These are phyloP conservation scores for Rhinichthys klamathensis DNA, from an alignment of 2,113 vertebrate genomes.

Conservation along the genomic window DNA sequence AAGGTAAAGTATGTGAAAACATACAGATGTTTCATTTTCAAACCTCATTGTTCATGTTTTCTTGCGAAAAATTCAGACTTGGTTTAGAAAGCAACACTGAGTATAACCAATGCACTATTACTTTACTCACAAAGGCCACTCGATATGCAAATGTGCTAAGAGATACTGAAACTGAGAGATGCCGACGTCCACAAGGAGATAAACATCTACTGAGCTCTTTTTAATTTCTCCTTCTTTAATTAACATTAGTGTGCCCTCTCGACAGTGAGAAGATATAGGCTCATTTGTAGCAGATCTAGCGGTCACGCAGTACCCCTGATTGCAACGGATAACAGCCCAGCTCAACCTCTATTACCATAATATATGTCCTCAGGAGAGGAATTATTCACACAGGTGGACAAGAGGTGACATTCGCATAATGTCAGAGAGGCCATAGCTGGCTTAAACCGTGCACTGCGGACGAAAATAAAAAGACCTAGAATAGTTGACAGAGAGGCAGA, in stretches of 20 bases:
- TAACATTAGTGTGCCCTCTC: conserved; percentile 55
- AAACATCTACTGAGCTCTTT: conserved; percentile 53
- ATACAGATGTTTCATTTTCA: not conserved
- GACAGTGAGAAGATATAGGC: conserved; percentile 35
- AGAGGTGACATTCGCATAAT: conserved; percentile 68
- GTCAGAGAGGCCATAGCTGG: conserved; percentile 42
- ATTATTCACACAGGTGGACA: conserved; percentile 58
- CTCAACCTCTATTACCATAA: conserved; percentile 62
- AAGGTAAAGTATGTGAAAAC: too few species aligned
- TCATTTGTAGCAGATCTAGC: conserved; percentile 56
- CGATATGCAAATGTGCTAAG: not conserved
- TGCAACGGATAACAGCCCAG: conserved; percentile 55
- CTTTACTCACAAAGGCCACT: not conserved
- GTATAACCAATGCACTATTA: not conserved
- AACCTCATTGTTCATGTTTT: not conserved
- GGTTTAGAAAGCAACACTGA: not conserved
- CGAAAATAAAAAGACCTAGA: conserved; percentile 4
- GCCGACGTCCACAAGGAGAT: conserved; percentile 29
- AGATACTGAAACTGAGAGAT: not conserved
- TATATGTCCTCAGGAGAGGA: conserved; percentile 48
- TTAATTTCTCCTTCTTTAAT: conserved; percentile 60
- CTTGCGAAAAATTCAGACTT: not conserved
- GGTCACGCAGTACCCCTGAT: conserved; percentile 47
- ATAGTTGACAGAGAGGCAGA: conserved; percentile 29
- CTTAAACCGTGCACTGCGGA: conserved; percentile 11